Conservation (phyloP, 2,113 vertebrate species). For the Grallaria varia region DNA sequence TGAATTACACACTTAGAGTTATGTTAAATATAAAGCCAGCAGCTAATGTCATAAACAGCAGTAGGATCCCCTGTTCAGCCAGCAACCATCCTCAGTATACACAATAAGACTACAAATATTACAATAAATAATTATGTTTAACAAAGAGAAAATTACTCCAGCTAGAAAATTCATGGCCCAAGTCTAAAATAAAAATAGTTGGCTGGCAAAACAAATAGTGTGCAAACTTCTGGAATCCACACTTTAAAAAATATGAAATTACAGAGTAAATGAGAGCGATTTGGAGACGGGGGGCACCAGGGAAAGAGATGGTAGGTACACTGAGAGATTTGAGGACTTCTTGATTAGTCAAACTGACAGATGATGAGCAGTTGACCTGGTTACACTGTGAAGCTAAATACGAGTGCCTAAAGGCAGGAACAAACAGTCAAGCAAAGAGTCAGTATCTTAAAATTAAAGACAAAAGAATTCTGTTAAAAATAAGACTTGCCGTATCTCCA, state of each 20-base stretch:
- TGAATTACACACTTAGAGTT: background rate
- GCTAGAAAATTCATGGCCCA: background rate
- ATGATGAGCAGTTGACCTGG: background rate
- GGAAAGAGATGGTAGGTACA: background rate
- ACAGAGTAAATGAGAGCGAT: background rate
- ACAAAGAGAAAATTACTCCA: background rate
- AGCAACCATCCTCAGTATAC: background rate
- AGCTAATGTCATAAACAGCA: background rate
- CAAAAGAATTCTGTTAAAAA: background rate
- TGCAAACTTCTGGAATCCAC: background rate
- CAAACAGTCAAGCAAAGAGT: background rate
- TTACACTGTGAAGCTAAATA: background rate
- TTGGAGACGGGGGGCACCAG: rapidly evolving
- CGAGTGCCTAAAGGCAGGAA: background rate
- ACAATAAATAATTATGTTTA: background rate
- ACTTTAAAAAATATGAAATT: background rate
- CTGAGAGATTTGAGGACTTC: background rate
- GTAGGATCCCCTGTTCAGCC: background rate
- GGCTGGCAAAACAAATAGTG: background rate
- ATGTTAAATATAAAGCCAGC: background rate
- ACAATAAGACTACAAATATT: background rate
- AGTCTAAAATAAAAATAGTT: background rate
- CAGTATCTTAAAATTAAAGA: background rate
- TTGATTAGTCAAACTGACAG: background rate
- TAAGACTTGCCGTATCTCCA: background rate